These are phyloP conservation scores for Anthopleura xanthogrammica DNA, from an alignment of 92 coral and sea anemone genomes.

Conservation along the genomic window DNA sequence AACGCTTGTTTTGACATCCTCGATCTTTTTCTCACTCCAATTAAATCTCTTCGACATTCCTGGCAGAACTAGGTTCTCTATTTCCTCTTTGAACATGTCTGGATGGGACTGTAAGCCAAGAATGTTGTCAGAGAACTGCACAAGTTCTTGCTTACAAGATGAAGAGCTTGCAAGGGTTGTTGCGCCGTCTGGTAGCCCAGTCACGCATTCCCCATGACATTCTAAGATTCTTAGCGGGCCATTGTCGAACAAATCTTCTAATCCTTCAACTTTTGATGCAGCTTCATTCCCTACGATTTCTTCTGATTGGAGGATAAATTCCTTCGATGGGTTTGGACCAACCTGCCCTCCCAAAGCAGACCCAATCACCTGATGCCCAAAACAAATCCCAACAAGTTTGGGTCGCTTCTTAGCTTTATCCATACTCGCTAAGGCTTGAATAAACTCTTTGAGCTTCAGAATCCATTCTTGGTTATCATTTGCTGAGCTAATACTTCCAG, in stretches of 20 bases:
- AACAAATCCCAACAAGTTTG: slow-evolving; percentile 75
- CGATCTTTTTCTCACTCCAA: slow-evolving; percentile 44
- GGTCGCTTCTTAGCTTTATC: slow-evolving; percentile 47
- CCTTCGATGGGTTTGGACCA: slow-evolving; percentile 61
- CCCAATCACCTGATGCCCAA: slow-evolving; percentile 81
- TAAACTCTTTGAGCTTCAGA: slow-evolving; percentile 39
- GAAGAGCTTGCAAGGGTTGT: slow-evolving; percentile 59
- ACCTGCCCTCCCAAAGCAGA: slow-evolving; percentile 83
- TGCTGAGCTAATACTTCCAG: slow-evolving; percentile 75
- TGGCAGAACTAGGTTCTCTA: slow-evolving; percentile 60
- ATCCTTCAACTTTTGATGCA: slow-evolving; percentile 16
- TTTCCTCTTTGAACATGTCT: slow-evolving; percentile 59
- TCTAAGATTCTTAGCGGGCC: slow-evolving; percentile 57
- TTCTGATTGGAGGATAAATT: slow-evolving; percentile 71
- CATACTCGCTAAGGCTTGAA: slow-evolving; percentile 24
- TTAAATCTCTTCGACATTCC: slow-evolving; percentile 27
- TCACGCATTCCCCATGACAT: slow-evolving; percentile 78
- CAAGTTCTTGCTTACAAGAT: slow-evolving; percentile 74
- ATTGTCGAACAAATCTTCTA: slow-evolving; percentile 46
- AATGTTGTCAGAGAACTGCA: slow-evolving; percentile 62
- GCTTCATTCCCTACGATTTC: slow-evolving; percentile 38
- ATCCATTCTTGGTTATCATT: slow-evolving; percentile 72
- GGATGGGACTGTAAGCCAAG: slow-evolving; percentile 81
- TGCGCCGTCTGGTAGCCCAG: slow-evolving; percentile 67
- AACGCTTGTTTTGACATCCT: slow-evolving; percentile 39